Base-by-base conservation (phyloP, 2,888 invertebrate genomes). In the Petrolisthes manimaculis region DNA sequence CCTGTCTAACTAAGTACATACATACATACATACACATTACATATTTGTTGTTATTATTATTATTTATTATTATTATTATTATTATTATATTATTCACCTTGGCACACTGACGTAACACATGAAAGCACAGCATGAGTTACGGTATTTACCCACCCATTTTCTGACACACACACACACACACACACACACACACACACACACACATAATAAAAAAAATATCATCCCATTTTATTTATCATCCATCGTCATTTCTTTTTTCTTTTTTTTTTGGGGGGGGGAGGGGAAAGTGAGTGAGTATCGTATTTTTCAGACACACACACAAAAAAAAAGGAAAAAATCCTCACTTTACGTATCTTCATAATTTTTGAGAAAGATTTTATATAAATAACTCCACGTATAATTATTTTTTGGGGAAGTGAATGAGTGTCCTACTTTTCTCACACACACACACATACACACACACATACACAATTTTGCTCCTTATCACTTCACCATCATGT, bases 121-220 rank as follows among this genome's bases (percentile, higher is more conserved):
- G 71, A 71, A 71, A 71, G 71, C 71, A 71, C 71, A 71, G 71
- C 71, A 71, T 71, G 67, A 18, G 9, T 61, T 61, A 14, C 12
- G 67, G 3, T 61, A 14, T 61, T 61, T 18, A 14, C 21, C 21
- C 12, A n/a, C n/a, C n/a, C 71, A 71, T 71, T 71, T n/a, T 14
- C 61, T 61, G 18, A 71, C n/a, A n/a, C 71, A 71, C n/a, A 71
- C 71, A 12, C n/a, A 71, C 71, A 71, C 6, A 18, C 12, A 12
- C n/a, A n/a, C 71, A 12, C n/a, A 71, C 71, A 71, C 71, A 71
- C 71, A 71, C 4, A 71, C 71, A 71, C 71, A 71, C 71, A 71
- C 71, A 71, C 71, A 37, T 37, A 37, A 37, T 37, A 37, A 37
- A 37, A 37, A 37, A 37, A 37, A 37, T 37, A 37, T 37, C 37